A percentile compares a stretch with the other conserved stretches of the same genome.
phyloP scores from a whole-genome alignment of 1,140 invertebrate species.

The Idris sp. region DNA sequence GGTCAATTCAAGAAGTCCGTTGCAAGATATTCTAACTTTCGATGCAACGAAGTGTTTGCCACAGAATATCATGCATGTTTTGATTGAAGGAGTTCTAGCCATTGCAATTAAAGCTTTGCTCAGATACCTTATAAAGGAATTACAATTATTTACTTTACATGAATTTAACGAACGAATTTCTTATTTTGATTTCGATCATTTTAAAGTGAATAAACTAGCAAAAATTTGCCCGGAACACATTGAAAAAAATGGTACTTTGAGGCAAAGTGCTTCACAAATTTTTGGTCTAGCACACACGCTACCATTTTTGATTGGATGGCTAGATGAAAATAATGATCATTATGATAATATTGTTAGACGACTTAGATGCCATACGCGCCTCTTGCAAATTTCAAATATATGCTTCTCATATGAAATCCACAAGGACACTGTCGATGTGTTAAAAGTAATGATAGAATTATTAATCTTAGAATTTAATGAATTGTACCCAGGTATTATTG shows the following conservation, averaged over 20 bases:
- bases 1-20: constrained; percentile 33
- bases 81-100: constrained; percentile 44
- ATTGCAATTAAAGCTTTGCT: constrained; percentile 21
- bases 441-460: constrained; percentile 44
- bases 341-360: not conserved
- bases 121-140: constrained; percentile 8
- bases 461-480: constrained; percentile 27
- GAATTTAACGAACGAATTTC: constrained; percentile 46
- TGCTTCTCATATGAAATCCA: constrained; percentile 50
- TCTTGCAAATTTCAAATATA: constrained; percentile 54
- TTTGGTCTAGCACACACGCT: constrained; percentile 8
- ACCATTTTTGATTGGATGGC: constrained; percentile 17
- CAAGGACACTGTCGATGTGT: constrained; percentile 7
- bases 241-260: not conserved
- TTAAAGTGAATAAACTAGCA: not conserved
- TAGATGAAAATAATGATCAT: not conserved
- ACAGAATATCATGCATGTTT: constrained; percentile 59
- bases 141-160: constrained; percentile 17
- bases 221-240: not conserved
- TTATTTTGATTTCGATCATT: constrained; percentile 29
- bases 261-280: constrained; percentile 2
- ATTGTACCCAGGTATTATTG: constrained; percentile 36
- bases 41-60: constrained; percentile 57
- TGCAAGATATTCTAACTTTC: constrained; percentile 25
- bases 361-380: constrained; percentile 12